These are phyloP conservation scores for human DNA, from an alignment of 2,113 vertebrate genomes.

Conservation along the genomic window GRCh38 chr9:109209001-109209500, in stretches of 20 bases:
- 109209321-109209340: neutral
- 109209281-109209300: neutral
- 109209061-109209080: conserved; percentile 18
- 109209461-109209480: neutral
- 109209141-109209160: neutral
- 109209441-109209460: neutral
- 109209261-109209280: neutral
- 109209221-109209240: neutral
- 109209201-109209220: conserved; percentile 11
- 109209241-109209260: neutral
- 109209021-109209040: neutral
- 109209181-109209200: neutral
- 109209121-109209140: neutral
- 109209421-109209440: neutral
- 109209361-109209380: too few relatives aligned
- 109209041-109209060: neutral
- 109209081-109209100: neutral
- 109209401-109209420: neutral
- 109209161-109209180: neutral
- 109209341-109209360: neutral
- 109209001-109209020: neutral
- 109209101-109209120: conserved; percentile 3
- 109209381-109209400: neutral
- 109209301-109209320: neutral
- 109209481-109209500: neutral